Base-by-base conservation (phyloP, 2,888 invertebrate species). In the Chironomus tentans region DNA sequence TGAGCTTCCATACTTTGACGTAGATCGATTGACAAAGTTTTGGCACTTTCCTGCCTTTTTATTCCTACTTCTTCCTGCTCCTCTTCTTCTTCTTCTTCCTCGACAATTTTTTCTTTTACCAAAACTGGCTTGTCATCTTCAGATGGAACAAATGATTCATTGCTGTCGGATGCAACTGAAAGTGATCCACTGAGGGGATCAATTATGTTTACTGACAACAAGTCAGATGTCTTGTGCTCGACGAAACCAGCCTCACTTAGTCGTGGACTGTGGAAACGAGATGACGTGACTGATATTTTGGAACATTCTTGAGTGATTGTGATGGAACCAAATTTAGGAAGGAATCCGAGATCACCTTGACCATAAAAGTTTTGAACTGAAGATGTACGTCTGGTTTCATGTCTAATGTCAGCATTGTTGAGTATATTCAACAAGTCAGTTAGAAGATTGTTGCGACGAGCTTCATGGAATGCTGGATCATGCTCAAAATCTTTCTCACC, bases 361-460 rank as follows among this genome's bases (percentile, higher is more conserved):
- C 10, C 13, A 21, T 74, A 74, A 13, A 74, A 68, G 13, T 68
- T 62, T 65, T 72, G 21, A 62, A 62, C 24, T 12, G 74, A 74
- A 0, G 74, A 56, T 56, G 56, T 18, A 2, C 56, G 68, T 61
- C 15, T 22, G 0, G 68, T 21, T 48, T 74, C 68, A 18, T 56
- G 62, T 13, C 15, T 18, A 2, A 18, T 18, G n/a, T 56, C 18
- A 7, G 56, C 18, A 48, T 69, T 28, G 38, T 74, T 80, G 0
- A 84, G 78, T 1, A 84, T 81, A 10, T 79, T 79, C 78, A 83
- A 82, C 56, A 89, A 81, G 71, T 88, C 86, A 22, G 85, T 83
- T 1, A 91, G 82, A 6, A 91, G 82, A 78, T 86, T 86, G 70
- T 88, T 85, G 5, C 90, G 83, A 62, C 87, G 84, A 6, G 85